Base-by-base conservation (phyloP, 2,888 invertebrate species). In the Azorinus chamasolen region DNA sequence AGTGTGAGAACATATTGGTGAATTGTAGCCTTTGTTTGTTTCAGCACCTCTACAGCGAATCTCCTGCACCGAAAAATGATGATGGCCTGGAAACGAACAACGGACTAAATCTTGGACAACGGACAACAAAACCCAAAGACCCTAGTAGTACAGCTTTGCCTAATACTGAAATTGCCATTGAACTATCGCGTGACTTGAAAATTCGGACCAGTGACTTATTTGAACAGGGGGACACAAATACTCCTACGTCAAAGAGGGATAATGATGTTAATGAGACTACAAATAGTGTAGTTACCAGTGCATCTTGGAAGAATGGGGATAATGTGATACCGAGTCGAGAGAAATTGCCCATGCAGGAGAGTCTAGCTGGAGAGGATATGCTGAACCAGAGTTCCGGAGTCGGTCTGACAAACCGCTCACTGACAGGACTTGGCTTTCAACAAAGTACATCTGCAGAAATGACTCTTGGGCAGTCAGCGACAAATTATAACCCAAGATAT, bases 271-370 rank as follows among this genome's bases (percentile, higher is more conserved):
- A 54, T 10, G 24, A 22, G 20, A 20, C 16, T 12, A 24, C 48
- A 2, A 46, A 22, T 32, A 32, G 18, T 25, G 32, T 46, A 18
- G 27, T 8, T 46, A 25, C 50, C 14, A 5, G n/a, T 45, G 45
- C 45, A 8, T 5, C 45, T 20, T 4, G 45, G 5, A 48, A 62
- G 8, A 25, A 25, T 2, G n/a, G 25, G 10, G 27, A 32, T 1
- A 16, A 18, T 8, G 16, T 39, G 8, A 14, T n/a, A 0, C 14
- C 62, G 20, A 57, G 25, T 24, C 20, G 18, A 3, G 69, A 75
- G n/a, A 75, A 75, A 50, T 75, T 58, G 32, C 75, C 75, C 4
- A 75, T 75, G 75, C 75, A 75, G 24, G 75, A 75, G 39, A 75
- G 75, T 39, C 41, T 75, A 27, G 65, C 48, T n/a, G 46, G 59